phyloP scores from a whole-genome alignment of 2,888 invertebrate species.

The Harpalus rufipes region DNA sequence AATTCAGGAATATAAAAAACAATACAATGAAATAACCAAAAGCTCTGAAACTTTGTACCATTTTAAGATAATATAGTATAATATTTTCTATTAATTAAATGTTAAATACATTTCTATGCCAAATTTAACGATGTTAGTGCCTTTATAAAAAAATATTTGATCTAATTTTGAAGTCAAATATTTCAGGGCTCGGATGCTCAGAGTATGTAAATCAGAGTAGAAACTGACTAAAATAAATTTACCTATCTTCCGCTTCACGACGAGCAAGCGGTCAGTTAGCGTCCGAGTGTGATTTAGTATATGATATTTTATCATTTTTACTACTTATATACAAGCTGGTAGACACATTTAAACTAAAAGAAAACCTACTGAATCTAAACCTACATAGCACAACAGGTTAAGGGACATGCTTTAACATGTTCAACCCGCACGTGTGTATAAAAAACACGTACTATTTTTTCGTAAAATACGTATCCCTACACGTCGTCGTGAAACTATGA shows the following conservation, averaged over 20 bases:
- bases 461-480: background rate
- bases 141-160: no score
- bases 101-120: no score
- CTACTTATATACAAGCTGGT: background rate
- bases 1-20: no score
- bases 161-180: no score
- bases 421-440: background rate
- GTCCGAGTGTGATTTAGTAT: background rate
- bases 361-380: background rate
- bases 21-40: no score
- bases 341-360: background rate
- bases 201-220: no score
- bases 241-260: background rate
- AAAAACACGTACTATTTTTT: background rate
- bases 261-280: background rate
- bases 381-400: background rate
- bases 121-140: no score
- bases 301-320: slow-evolving; percentile 1
- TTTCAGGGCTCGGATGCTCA: no score
- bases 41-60: no score
- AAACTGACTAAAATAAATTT: background rate
- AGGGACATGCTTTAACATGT: background rate
- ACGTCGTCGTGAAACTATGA: no score
- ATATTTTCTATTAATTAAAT: no score
- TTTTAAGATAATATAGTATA: no score